A percentile compares a stretch with the other conserved stretches of the same genome.
These are phyloP conservation scores for Scaptomyza cyrtandrae DNA, from an alignment of 2,888 invertebrate species.

Conservation along the genomic window DNA sequence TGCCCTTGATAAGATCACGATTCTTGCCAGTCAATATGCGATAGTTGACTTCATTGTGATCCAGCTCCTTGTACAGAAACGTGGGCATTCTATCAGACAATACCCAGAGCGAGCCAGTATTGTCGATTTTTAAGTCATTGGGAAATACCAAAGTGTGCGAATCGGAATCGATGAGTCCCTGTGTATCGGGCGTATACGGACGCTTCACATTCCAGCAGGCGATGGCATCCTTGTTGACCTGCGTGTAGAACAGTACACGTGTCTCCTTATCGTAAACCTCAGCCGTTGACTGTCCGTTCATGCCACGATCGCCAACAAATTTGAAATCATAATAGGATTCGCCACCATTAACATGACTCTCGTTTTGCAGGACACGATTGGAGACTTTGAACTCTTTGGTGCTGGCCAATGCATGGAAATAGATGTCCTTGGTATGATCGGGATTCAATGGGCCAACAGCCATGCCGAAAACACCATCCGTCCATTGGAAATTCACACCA, in stretches of 20 bases:
- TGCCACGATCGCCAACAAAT: constrained; percentile 90
- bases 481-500: constrained; percentile 94
- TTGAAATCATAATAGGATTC: constrained; percentile 90
- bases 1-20: constrained; percentile 83
- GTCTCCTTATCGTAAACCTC: constrained; percentile 89
- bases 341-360: constrained; percentile 88
- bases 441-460: constrained; percentile 88
- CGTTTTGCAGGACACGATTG: constrained; percentile 90
- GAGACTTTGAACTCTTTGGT: constrained; percentile 92
- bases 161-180: constrained; percentile 89
- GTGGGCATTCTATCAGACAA: constrained; percentile 91
- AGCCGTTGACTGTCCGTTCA: constrained; percentile 90
- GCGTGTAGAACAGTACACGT: constrained; percentile 91
- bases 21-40: constrained; percentile 83
- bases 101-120: constrained; percentile 89
- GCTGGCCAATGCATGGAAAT: constrained; percentile 93
- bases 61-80: constrained; percentile 88
- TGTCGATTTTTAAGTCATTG: constrained; percentile 90
- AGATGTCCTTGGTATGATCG: constrained; percentile 88
- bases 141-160: constrained; percentile 90
- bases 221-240: constrained; percentile 90
- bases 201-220: constrained; percentile 92
- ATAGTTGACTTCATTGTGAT: constrained; percentile 89
- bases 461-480: constrained; percentile 92
- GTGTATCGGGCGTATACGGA: constrained; percentile 88